A percentile compares a stretch with the other conserved stretches of the same genome.
phyloP scores from a whole-genome alignment of 2,113 vertebrate species.

The Rhynchopsitta pachyrhyncha region DNA sequence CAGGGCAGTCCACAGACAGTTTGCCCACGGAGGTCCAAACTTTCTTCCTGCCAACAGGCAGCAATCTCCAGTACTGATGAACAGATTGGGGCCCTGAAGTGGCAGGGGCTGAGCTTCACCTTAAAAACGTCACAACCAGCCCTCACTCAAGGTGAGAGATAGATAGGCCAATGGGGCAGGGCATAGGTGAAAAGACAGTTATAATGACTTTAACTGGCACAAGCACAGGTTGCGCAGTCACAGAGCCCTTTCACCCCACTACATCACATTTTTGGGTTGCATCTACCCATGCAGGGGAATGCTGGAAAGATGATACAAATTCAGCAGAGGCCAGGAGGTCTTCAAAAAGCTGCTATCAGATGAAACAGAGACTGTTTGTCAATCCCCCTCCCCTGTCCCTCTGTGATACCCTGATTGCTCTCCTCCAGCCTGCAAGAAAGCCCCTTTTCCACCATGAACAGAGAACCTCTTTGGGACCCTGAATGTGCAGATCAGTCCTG shows the following conservation, averaged over 20 bases:
- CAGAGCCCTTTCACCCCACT: accelerated
- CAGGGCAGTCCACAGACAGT: background rate
- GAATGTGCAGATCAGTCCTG: background rate
- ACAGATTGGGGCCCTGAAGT: background rate
- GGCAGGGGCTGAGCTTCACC: background rate
- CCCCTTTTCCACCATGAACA: background rate
- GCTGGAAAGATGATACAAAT: background rate
- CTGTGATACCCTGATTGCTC: background rate
- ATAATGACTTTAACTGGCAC: background rate
- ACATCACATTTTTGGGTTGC: background rate
- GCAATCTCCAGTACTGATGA: background rate
- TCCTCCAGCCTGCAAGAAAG: background rate
- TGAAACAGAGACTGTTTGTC: background rate
- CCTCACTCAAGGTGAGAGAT: background rate
- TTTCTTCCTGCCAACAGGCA: background rate
- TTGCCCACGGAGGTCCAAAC: accelerated
- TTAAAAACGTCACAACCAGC: background rate
- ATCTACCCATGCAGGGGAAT: too few relatives aligned
- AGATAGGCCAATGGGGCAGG: background rate
- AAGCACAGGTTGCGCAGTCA: background rate
- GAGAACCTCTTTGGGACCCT: too few relatives aligned
- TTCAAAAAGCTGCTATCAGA: background rate
- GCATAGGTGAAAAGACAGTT: background rate
- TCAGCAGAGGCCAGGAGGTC: background rate
- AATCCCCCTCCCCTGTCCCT: background rate